Evolutionary conservation across 2,113 vertebrate species (phyloP), one percentile per base, ranked within the genome.

Genomic region (Blennius ocellaris): DNA sequence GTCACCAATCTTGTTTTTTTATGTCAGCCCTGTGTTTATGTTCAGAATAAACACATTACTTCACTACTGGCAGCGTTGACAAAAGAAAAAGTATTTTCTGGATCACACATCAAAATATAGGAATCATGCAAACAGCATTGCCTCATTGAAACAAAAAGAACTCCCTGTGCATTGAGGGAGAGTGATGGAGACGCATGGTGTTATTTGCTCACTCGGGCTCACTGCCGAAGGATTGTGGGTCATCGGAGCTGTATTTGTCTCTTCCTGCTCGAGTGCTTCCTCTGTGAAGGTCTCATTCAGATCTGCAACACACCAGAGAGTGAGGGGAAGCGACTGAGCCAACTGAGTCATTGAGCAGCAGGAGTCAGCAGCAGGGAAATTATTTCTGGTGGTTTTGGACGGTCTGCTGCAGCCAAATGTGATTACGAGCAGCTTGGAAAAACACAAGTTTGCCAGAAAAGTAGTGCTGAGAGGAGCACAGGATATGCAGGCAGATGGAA

Each of bases 301-400:
- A 68, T 56, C 77, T 84, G 17, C 15, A 43, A 51, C 50, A 45
- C 30, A 53, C 30, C 8, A 57, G 60, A 57, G 36, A 10, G 16
- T 10, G 9, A 30, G 60, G 48, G 71, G 70, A 86, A 80, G 7
- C 16, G 50, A 38, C 47, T 37, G 67, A 76, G 84, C 50, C 69
- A 52, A 66, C 59, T 69, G 84, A 87, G 72, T 84, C 78, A 84
- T 11, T 0, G 30, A 79, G 70, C 67, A 74, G 77, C 69, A 15
- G 75, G 76, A 58, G 41, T 3, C 3, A 56, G n/a, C 68, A 60
- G 74, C 43, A 1, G 62, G 56, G 44, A 45, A 11, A 54, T 76
- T 11, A 73, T 73, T 82, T 82, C 16, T 76, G 52, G 38, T 10
- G 55, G 11, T 73, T 30, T 38, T 0, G 62, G 44, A 69, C 50